phyloP scores from a whole-genome alignment of 2,113 vertebrate species.

The Strix aluco region DNA sequence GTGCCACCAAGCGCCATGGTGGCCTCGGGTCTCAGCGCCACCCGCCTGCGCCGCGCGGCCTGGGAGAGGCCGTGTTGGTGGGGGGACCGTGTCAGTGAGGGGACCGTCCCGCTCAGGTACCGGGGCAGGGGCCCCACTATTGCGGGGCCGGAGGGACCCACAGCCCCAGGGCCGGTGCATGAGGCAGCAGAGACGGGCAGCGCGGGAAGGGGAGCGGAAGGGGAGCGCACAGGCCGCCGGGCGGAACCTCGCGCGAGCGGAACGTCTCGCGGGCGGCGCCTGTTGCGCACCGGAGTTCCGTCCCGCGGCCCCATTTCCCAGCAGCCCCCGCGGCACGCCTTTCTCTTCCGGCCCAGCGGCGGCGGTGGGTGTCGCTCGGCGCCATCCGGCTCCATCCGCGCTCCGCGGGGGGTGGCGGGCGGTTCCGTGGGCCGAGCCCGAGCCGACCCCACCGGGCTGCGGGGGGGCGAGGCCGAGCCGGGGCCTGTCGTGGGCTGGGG shows the following conservation, averaged over 20 bases:
- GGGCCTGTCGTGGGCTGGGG: not conserved
- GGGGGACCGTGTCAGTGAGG: too few species aligned
- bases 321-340: accelerated
- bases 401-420: too few species aligned
- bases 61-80: too few species aligned
- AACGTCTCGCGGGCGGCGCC: not conserved
- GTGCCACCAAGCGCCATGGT: accelerated
- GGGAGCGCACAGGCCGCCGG: accelerated
- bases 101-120: not conserved
- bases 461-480: not conserved
- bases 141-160: not conserved
- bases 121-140: too few species aligned
- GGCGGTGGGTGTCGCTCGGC: accelerated
- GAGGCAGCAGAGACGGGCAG: too few species aligned
- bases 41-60: too few species aligned
- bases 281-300: not conserved
- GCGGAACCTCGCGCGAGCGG: not conserved
- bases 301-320: not conserved
- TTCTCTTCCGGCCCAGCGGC: not conserved
- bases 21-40: not conserved
- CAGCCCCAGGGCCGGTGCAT: not conserved
- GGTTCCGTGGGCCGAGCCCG: accelerated
- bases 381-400: not conserved
- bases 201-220: not conserved
- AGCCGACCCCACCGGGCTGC: too few species aligned